Evolutionary conservation across 2,113 vertebrate genomes (phyloP).

Genomic region (Antigone vipio): DNA sequence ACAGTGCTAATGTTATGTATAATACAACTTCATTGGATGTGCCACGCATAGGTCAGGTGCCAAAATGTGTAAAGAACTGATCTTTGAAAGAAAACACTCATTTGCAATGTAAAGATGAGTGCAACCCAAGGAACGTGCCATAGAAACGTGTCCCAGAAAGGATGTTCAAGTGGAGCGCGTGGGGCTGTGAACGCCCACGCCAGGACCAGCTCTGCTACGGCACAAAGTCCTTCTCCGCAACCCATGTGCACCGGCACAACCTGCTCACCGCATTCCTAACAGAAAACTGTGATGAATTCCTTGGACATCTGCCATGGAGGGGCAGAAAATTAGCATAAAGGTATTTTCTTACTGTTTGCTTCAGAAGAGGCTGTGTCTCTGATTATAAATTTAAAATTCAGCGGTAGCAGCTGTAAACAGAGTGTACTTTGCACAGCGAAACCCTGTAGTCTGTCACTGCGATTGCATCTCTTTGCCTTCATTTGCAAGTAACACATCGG

Average conservation of each 20-base stretch:
- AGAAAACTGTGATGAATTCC: background rate
- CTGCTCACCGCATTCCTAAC: background rate
- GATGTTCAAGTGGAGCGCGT: fast-evolving
- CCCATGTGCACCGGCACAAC: background rate
- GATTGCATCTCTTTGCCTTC: background rate
- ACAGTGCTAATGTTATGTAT: background rate
- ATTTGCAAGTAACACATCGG: background rate
- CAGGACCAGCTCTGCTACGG: background rate
- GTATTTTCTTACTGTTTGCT: background rate
- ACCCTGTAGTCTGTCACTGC: background rate
- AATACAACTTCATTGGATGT: background rate
- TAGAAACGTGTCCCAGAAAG: background rate
- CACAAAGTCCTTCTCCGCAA: background rate
- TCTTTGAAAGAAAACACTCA: background rate
- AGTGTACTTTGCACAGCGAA: background rate
- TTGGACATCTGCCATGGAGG: background rate
- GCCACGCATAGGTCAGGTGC: background rate
- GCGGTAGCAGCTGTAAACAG: background rate
- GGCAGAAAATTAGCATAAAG: background rate
- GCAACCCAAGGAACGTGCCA: background rate
- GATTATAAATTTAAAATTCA: background rate
- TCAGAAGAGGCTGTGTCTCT: background rate
- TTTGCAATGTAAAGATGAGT: background rate
- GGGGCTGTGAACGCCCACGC: background rate
- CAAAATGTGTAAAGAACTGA: background rate